Evolutionary conservation across 1,140 invertebrate species (phyloP), one percentile per base, ranked within the genome.

Genomic region (Drosophila kohkoa): DNA sequence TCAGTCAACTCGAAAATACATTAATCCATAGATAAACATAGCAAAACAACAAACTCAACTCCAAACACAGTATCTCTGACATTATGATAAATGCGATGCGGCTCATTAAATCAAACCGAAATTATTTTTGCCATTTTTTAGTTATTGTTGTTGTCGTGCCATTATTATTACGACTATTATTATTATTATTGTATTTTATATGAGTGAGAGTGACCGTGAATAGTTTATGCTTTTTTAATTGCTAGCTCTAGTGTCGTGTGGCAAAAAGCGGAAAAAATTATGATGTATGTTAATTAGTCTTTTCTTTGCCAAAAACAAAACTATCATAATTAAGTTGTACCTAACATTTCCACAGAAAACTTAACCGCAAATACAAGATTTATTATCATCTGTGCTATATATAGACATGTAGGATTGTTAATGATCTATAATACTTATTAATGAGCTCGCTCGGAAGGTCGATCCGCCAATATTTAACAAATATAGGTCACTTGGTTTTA

Each of bases 181-280:
- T 72, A 64, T 74, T 73, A 74, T 58, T 77, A 65, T 66, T 75
- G 46, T 67, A 74, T 66, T 75, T 51, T 67, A 74, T 65, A 13
- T n/a, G 52, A 89, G 85, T 89, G 85, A 88, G 83, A 88, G 83
- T 88, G 83, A 83, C 85, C 81, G 59, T 89, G 81, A 89, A 82
- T 74, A 35, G 62, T 65, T 55, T 64, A 48, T 60, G 59, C 8
- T 60, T 76, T 52, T 75, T 57, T 25, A n/a, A 60, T 59, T 67
- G 15, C 60, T 41, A 20, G 20, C 69, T 62, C 63, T 81, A 77
- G 32, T 65, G 60, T 48, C 60, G 79, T 86, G 59, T 77, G 82
- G 75, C 54, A 72, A 49, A 25, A 60, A 38, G 5, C 13, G 20
- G 28, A 63, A 73, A 60, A 60, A 55, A 35, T 45, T 30, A 88